A percentile compares a stretch with the other conserved stretches of the same genome.
Evolutionary conservation across 2,113 vertebrate species (phyloP).

Genomic region (Tylochromis polylepis): DNA sequence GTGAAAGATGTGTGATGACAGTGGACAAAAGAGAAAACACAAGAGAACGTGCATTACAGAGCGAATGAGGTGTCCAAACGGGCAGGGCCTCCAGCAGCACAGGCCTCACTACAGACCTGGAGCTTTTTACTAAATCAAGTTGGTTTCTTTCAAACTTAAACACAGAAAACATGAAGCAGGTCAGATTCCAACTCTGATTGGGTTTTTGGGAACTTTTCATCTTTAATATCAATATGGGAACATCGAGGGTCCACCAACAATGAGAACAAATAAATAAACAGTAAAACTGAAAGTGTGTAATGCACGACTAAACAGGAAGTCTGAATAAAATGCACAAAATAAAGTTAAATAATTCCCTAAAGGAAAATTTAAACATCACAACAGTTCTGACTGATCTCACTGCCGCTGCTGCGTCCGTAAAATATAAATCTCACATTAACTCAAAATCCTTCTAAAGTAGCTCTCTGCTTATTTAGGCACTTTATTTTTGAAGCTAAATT

Average conservation of each 20-base stretch:
- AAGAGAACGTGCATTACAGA: background rate
- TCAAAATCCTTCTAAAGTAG: background rate
- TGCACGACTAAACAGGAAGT: rapidly evolving
- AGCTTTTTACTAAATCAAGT: background rate
- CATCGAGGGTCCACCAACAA: no score
- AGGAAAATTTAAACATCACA: background rate
- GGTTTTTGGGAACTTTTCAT: background rate
- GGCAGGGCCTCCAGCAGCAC: background rate
- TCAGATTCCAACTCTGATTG: background rate
- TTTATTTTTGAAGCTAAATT: rapidly evolving
- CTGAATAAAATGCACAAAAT: background rate
- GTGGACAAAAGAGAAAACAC: background rate
- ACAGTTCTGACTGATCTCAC: background rate
- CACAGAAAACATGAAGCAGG: background rate
- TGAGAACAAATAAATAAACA: background rate
- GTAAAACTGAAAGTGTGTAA: no score
- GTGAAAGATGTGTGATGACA: background rate
- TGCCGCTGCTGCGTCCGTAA: rapidly evolving
- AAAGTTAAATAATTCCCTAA: rapidly evolving
- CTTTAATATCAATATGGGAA: background rate
- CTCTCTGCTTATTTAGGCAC: no score
- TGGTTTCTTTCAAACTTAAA: background rate
- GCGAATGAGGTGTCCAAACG: background rate
- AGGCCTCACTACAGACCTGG: no score
- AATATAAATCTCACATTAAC: rapidly evolving